These are phyloP conservation scores for Mesochorus sp. DNA, from an alignment of 2,888 invertebrate genomes.

Conservation along the genomic window DNA sequence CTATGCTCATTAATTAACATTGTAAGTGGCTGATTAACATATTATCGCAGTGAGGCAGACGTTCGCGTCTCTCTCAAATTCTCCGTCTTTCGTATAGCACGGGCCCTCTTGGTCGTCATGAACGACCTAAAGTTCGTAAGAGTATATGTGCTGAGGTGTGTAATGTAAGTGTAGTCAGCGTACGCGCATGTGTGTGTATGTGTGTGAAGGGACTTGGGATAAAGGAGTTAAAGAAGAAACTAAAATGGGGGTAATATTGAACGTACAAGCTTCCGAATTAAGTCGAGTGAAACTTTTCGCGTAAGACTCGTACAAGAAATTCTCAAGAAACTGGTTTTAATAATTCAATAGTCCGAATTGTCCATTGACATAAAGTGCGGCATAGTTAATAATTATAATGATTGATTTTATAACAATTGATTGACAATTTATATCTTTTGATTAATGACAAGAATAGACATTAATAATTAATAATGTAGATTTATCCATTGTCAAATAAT, in stretches of 20 bases:
- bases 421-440: no score
- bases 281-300: background rate
- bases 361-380: no score
- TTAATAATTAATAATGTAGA: no score
- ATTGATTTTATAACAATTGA: no score
- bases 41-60: conserved; percentile 75
- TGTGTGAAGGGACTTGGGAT: background rate
- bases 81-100: background rate
- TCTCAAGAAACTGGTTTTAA: background rate
- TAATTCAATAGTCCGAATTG: no score
- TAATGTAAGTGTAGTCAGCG: background rate
- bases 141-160: background rate
- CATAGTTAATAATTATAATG: no score
- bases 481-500: no score
- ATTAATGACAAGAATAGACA: no score
- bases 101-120: conserved; percentile 14
- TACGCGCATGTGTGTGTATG: background rate
- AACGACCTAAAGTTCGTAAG: conserved; percentile 24
- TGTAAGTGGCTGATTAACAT: conserved; percentile 75
- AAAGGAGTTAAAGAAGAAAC: conserved; percentile 49
- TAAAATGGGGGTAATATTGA: conserved; percentile 13
- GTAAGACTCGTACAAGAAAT: background rate
- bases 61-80: conserved; percentile 24
- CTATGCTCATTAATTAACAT: conserved; percentile 75
- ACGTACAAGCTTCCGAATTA: background rate